Percentiles rank a stretch among this genome's conserved stretches.
phyloP scores from a whole-genome alignment of 2,113 vertebrate species.

The Pseudorhombus dupliciocellatus region DNA sequence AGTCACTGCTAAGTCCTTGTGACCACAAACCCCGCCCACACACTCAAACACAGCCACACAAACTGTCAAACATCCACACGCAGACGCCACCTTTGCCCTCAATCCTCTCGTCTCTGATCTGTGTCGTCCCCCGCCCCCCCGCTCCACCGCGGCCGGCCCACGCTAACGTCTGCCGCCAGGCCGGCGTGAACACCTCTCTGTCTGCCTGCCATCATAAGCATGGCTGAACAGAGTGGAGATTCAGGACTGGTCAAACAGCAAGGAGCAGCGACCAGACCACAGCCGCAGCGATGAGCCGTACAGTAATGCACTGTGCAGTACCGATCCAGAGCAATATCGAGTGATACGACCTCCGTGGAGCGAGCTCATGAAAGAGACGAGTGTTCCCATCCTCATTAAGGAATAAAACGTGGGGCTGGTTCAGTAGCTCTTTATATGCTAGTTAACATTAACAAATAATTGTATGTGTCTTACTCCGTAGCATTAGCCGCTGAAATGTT shows the following conservation, averaged over 20 bases:
- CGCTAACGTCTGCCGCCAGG: conserved; percentile 31
- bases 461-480: conserved; percentile 3
- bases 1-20: conserved; percentile 43
- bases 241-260: conserved; percentile 63
- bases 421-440: conserved; percentile 22
- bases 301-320: conserved; percentile 50
- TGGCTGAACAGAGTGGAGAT: conserved; percentile 64
- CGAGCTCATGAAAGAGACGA: conserved; percentile 60
- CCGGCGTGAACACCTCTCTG: conserved; percentile 53
- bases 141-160: conserved; percentile 24
- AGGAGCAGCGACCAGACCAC: conserved; percentile 56
- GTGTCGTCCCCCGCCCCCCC: conserved; percentile 30
- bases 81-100: conserved; percentile 23
- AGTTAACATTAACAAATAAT: conserved; percentile 21
- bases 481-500: background rate
- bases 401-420: conserved; percentile 24
- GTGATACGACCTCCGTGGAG: conserved; percentile 34
- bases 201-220: conserved; percentile 64
- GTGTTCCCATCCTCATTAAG: conserved; percentile 42
- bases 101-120: conserved; percentile 44
- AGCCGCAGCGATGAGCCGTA: conserved; percentile 48
- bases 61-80: conserved; percentile 28
- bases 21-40: conserved; percentile 13
- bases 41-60: conserved; percentile 3
- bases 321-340: conserved; percentile 36